A percentile compares a stretch with the other conserved stretches of the same genome.
Conservation (phyloP, 2,888 invertebrate species). For the Lasioglossum pauxillum region DNA sequence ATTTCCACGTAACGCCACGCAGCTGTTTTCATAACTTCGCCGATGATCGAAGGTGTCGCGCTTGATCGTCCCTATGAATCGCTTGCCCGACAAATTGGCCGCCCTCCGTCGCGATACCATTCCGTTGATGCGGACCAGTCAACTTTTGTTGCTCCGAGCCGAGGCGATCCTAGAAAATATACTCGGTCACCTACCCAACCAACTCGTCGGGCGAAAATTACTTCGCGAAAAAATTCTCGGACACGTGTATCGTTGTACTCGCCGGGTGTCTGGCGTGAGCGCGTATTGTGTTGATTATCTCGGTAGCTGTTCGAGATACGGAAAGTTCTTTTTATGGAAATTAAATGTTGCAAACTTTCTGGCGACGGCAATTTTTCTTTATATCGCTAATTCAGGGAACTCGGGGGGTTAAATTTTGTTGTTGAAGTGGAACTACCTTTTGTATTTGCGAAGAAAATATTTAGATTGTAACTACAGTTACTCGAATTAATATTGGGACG, state of each 20-base stretch:
- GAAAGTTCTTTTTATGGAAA: background rate
- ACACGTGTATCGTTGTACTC: background rate
- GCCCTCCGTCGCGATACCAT: background rate
- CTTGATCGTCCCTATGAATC: conserved; percentile 7
- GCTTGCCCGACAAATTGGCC: conserved; percentile 20
- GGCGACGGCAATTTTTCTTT: background rate
- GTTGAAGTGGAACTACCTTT: background rate
- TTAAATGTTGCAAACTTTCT: background rate
- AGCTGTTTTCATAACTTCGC: conserved; percentile 31
- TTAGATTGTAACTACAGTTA: too few relatives aligned
- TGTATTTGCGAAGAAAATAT: background rate
- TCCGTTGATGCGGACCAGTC: background rate
- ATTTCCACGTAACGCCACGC: conserved; percentile 15
- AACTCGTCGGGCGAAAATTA: background rate
- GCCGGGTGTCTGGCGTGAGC: background rate
- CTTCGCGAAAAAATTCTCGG: background rate
- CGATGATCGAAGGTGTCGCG: conserved; percentile 32
- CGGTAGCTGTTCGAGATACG: background rate
- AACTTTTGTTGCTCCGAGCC: background rate
- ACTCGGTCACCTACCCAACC: background rate
- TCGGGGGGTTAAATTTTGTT: too few relatives aligned
- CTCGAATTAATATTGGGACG: too few relatives aligned
- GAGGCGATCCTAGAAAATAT: background rate
- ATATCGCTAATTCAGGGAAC: background rate
- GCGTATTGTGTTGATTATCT: background rate